Base-by-base conservation (phyloP, 2,797 vertebrate species). In the Coranthus polyacanthus region DNA sequence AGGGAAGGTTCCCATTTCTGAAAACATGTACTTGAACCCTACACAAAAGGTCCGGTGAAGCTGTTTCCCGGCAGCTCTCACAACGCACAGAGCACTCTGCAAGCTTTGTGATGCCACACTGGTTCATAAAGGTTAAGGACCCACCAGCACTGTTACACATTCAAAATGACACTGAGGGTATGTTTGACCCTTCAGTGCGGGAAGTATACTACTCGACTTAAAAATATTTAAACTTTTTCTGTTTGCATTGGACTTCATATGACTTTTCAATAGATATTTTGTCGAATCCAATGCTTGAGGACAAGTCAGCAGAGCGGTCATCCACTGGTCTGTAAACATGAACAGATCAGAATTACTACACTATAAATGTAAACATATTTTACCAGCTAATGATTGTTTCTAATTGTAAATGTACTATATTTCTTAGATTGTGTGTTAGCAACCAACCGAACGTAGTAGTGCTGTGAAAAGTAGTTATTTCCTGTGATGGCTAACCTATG, bases 81-180 rank as follows among this genome's bases (percentile, higher is more conserved):
- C 16, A 13, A 32, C 32, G 9, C 13, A 39, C 24, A 9, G 3
- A 24, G 5, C 18, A 24, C 13, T 62, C 10, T 29, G 24, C 29
- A 36, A 32, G 36, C 20, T 72, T 17, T 32, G 21, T 20, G 20
- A 9, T 24, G 51, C 50, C 43, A 20, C 60, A 45, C 0, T 12
- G 24, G 15, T 47, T 29, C 59, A 13, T 36, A 29, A 47, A 81
- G 75, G 78, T 84, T 56, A 75, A 81, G 56, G 52, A 62, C 51
- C 45, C 46, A 60, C 6, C 50, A 43, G 64, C 49, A 17, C 44
- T 18, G 66, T 5, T 54, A 46, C 58, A 56, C 46, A 34, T 55
- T 61, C 50, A n/a, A 43, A 49, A 68, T 53, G 39, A 69, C 64
- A 64, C 29, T 0, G 12, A 17, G 29, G 44, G 26, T 8, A 32